These are phyloP conservation scores for Bucco capensis DNA, from an alignment of 2,113 vertebrate species.

Conservation along the genomic window DNA sequence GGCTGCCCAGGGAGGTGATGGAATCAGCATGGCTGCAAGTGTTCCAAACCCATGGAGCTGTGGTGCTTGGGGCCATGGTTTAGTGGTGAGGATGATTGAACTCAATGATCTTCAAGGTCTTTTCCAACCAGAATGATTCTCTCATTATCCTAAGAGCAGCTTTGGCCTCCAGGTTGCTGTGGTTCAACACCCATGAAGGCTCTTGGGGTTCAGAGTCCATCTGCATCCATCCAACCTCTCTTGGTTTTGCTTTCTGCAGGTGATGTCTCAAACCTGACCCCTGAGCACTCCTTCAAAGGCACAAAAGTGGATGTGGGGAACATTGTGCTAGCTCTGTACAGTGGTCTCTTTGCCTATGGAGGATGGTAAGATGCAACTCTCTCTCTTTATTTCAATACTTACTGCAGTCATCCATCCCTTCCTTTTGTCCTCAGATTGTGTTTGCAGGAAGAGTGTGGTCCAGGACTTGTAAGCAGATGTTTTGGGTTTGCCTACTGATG, in stretches of 20 bases:
- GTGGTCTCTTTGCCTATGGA: conserved; percentile 94
- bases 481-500: background rate
- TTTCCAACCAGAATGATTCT: background rate
- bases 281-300: conserved; percentile 81
- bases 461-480: background rate
- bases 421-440: background rate
- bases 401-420: background rate
- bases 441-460: background rate
- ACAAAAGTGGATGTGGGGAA: conserved; percentile 84
- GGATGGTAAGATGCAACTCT: conserved; percentile 83
- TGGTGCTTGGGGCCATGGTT: no score
- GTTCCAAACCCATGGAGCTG: no score
- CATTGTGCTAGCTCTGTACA: conserved; percentile 91
- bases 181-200: background rate
- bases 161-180: background rate
- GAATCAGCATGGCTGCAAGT: no score
- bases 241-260: conserved; percentile 69
- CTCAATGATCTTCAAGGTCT: no score
- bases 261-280: conserved; percentile 70
- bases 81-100: no score
- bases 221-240: background rate
- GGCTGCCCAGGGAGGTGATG: no score
- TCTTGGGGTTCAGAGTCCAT: background rate
- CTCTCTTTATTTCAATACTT: background rate
- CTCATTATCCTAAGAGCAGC: background rate